Base-by-base conservation (phyloP, 64 coral and sea anemone species). In the Dendronephthya gigantea region DNA sequence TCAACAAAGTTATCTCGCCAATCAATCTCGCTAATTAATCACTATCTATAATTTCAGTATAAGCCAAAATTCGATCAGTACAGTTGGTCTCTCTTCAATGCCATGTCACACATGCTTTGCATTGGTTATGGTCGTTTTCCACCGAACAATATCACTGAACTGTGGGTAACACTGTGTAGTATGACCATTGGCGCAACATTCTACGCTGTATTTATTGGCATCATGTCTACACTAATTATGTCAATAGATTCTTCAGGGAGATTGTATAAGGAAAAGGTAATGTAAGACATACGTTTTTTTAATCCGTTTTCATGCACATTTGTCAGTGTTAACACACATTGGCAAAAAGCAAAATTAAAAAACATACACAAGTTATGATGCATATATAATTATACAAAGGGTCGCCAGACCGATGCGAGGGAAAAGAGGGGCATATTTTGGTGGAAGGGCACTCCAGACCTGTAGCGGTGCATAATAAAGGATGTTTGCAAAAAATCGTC, bases 171-270 rank as follows among this genome's bases (percentile, higher is more conserved):
- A 13, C 70, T 98, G 52, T 38, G 86, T 28, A 98, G 95, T 82
- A 98, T 98, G 95, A 98, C 95, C 50, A 91, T 91, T 48, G 95
- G 92, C 0, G 95, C 95, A 17, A 98, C 95, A 16, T 98, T 98
- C 50, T 98, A 98, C 38, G 95, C 95, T 45, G 95, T 98, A 5
- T 98, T 98, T 29, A 98, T 98, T 85, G 95, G 92, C 12, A 98
- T 98, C 83, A 98, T 98, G 95, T 98, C 95, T 12, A 88, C 92
- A 40, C 83, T 98, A 68, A 92, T 98, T n/a, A 93, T 98, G 95
- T 98, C 95, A 55, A 98, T 98, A 43, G 95, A 98, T 88, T 93
- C 95, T 1, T 98, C 95, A 9, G 95, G 95, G 31, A 59, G 95
- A 39, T 92, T 98, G 86, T 98, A 93, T 68, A 98, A 91, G 70